phyloP scores from a whole-genome alignment of 2,113 vertebrate species.

The Eulemur rufifrons region DNA sequence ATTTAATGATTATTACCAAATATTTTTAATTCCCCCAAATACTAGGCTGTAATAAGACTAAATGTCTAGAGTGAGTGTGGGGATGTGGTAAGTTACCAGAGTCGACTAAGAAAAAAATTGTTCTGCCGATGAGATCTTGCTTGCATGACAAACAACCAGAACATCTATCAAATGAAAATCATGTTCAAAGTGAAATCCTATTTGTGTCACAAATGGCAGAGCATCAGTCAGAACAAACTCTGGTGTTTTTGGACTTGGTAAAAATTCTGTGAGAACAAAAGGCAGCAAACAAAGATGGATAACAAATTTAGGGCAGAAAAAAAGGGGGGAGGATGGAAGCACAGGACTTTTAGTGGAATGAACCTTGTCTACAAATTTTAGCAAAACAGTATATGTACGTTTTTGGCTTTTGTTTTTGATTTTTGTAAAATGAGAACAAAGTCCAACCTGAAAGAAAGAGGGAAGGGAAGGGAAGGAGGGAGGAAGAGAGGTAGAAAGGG shows the following conservation, averaged over 20 bases:
- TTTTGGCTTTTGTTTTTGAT: neutral
- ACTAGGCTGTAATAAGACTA: neutral
- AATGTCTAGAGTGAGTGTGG: neutral
- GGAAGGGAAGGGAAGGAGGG: neutral
- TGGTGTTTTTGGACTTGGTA: neutral
- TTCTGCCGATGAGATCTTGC: neutral
- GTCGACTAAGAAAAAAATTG: neutral
- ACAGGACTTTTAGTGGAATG: neutral
- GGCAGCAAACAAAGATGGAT: neutral
- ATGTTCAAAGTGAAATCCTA: constrained; percentile 48
- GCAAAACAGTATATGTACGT: neutral
- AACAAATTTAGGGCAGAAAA: neutral
- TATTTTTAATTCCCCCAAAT: neutral
- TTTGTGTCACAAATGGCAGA: constrained; percentile 57
- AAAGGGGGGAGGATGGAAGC: no score
- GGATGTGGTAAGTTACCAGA: neutral
- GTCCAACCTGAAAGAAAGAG: neutral
- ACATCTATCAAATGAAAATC: constrained; percentile 62
- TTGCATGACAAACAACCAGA: constrained; percentile 42
- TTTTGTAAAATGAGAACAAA: neutral
- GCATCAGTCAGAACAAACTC: neutral
- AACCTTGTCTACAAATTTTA: neutral
- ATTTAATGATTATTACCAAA: neutral
- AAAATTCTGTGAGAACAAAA: neutral
- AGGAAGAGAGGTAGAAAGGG: neutral